These are phyloP conservation scores for Blastobasis adustella DNA, from an alignment of 2,888 invertebrate genomes.

Conservation along the genomic window DNA sequence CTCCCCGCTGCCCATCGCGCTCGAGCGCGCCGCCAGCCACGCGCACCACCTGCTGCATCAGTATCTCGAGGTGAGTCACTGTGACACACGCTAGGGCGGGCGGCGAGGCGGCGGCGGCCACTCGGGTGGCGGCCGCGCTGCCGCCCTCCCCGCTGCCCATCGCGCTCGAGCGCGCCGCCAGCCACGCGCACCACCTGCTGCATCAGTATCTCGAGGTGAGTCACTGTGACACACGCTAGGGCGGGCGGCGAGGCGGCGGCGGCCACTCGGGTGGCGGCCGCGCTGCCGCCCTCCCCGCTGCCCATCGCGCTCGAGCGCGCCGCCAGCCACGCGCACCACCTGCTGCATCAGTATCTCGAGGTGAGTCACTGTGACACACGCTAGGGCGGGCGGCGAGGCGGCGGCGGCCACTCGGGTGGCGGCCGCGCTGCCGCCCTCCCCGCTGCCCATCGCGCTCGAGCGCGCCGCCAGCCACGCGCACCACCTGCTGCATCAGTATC, in stretches of 20 bases:
- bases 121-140: slow-evolving; percentile 57
- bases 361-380: slow-evolving; percentile 31
- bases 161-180: slow-evolving; percentile 57
- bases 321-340: slow-evolving; percentile 58
- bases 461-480: slow-evolving; percentile 62
- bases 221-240: slow-evolving; percentile 50
- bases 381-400: slow-evolving; percentile 64
- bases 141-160: slow-evolving; percentile 62
- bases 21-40: slow-evolving; percentile 58
- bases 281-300: slow-evolving; percentile 61
- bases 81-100: slow-evolving; percentile 60
- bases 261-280: slow-evolving; percentile 57
- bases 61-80: slow-evolving; percentile 47
- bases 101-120: slow-evolving; percentile 56
- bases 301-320: slow-evolving; percentile 59
- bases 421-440: slow-evolving; percentile 60
- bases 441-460: slow-evolving; percentile 56
- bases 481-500: slow-evolving; percentile 60
- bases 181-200: slow-evolving; percentile 59
- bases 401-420: slow-evolving; percentile 58
- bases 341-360: slow-evolving; percentile 64
- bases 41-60: slow-evolving; percentile 64
- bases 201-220: slow-evolving; percentile 60
- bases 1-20: slow-evolving; percentile 54
- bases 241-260: slow-evolving; percentile 59